Base-by-base conservation (phyloP, 2,888 invertebrate species). In the Eustalomyia histrio region DNA sequence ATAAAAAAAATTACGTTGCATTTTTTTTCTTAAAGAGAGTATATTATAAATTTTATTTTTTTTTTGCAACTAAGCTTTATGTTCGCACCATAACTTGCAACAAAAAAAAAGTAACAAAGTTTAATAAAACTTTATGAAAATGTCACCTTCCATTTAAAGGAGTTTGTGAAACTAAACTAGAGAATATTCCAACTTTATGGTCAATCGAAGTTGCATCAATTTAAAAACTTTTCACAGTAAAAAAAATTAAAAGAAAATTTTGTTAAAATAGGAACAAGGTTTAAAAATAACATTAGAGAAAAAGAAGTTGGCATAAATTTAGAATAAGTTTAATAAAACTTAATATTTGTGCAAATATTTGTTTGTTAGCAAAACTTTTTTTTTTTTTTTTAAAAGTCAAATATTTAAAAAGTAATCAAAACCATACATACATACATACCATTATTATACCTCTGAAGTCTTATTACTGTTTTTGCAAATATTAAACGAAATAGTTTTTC, bases 161-260 rank as follows among this genome's bases (percentile, higher is more conserved):
- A 68, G 35, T 61, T 76, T 47, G 10, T 47, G 58, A 39, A 76
- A 71, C 65, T 60, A 21, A 76, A 76, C 33, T 65, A 29, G 12
- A 39, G 43, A 5, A n/a, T 43, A 53, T 73, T 68, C 33, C 53
- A 67, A 74, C 64, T 80, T 76, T 73, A 53, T 80, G 73, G 80
- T 80, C 80, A 80, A 80, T 80, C 76, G 76, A 76, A 76, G 65
- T 76, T 80, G 64, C 69, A 76, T 69, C 73, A 80, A 76, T 76
- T 80, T 74, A 65, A 74, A 58, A 55, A 50, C 35, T 61, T 72
- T 55, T 12, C 39, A 16, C 47, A 55, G 64, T n/a, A 17, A 39
- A 76, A 53, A n/a, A 2, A 3, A 29, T 14, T 12, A 39, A 12
- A 2, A 39, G 6, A 39, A 47, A n/a, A 47, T 47, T n/a, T 47